Evolutionary conservation across 2,113 vertebrate species (phyloP), one percentile per base, ranked within the genome.

Genomic region (Lophura nycthemera): DNA sequence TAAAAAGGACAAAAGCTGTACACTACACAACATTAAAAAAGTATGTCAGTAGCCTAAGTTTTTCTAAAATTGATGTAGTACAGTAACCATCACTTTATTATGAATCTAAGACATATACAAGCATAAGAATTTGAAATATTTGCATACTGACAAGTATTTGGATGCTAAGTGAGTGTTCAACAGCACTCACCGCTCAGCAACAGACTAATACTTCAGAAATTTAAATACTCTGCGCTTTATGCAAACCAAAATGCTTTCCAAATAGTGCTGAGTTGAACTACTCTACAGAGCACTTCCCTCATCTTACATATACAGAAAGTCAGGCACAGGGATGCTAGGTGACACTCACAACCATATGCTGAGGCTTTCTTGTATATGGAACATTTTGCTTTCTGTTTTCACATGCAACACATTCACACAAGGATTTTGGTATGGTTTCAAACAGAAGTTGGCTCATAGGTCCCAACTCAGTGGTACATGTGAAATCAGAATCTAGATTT

Each of bases 301-400:
- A 65, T 59, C 32, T 78, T 64, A 81, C 0, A 40, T 47, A 71
- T 42, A 65, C 11, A 72, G 45, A 77, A 66, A 85, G 57, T 20
- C 52, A 84, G 74, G 88, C 69, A 88, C 88, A 78, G 38, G 65
- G 72, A 90, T 43, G 65, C 29, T 60, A 59, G 72, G 85, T 91
- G 93, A 93, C 83, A 96, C 54, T 64, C 88, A 93, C 83, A 86
- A 63, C 36, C 81, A 66, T 72, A 88, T 71, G 77, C 57, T 40
- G 84, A 40, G 73, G 70, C 34, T 77, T 56, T 47, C 63, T 5
- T 0, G 0, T 72, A 34, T 27, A 75, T 16, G 15, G 50, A 90
- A 90, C 48, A 11, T 32, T 47, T 43, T 1, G 5, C 36, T 79
- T 43, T 48, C 56, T n/a, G 5, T 42, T 15, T 52, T 93, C 73